phyloP scores from a whole-genome alignment of 2,888 invertebrate genomes.

The Brachylomia viminalis region DNA sequence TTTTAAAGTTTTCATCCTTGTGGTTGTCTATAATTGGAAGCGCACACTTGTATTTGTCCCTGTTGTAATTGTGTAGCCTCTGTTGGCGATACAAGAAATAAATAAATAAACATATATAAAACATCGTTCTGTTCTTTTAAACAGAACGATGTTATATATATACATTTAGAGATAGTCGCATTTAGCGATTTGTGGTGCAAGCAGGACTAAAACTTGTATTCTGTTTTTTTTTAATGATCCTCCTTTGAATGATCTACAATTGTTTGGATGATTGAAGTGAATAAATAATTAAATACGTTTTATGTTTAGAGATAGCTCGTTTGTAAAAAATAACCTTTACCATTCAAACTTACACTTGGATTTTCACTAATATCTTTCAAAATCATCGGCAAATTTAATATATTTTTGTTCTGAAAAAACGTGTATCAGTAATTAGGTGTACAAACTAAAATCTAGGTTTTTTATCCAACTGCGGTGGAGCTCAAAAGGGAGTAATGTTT shows the following conservation, averaged over 20 bases:
- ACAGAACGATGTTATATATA: too few species aligned
- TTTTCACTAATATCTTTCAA: constrained; percentile 1
- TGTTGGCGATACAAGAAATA: too few species aligned
- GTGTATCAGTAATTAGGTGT: not conserved
- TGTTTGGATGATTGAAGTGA: not conserved
- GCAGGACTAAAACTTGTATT: not conserved
- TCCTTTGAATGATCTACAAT: too few species aligned
- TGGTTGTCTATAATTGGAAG: too few species aligned
- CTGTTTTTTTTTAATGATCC: too few species aligned
- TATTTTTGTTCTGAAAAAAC: constrained; percentile 2
- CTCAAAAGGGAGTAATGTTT: not conserved
- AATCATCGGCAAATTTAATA: not conserved
- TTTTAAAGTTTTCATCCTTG: too few species aligned
- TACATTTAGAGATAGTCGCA: too few species aligned
- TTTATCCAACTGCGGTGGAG: not conserved
- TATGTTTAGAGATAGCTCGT: not conserved
- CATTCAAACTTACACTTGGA: constrained; percentile 13
- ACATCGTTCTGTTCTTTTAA: too few species aligned
- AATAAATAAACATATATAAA: too few species aligned
- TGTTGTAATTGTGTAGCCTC: too few species aligned
- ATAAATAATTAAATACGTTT: not conserved
- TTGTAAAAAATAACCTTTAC: not conserved
- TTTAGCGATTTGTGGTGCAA: too few species aligned
- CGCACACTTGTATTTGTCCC: too few species aligned
- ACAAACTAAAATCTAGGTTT: not conserved